Base-by-base conservation (phyloP, 2,888 invertebrate species). In the Aethes cnicana region DNA sequence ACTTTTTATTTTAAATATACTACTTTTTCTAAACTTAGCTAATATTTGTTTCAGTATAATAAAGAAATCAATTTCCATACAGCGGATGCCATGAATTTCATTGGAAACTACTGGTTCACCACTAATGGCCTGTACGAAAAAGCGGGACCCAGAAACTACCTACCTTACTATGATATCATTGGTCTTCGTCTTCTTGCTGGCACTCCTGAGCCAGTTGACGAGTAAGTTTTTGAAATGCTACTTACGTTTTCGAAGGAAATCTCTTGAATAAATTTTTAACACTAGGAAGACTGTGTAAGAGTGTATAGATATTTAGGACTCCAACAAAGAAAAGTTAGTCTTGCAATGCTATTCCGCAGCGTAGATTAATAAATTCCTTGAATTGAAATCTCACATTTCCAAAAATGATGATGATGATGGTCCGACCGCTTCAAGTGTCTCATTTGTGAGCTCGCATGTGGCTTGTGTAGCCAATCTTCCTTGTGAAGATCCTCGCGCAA, bases 131-230 rank as follows among this genome's bases (percentile, higher is more conserved):
- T 85, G 44, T 81, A 77, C 59, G 72, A 77, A 39, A 78, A 80
- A 39, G 59, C 72, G 35, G 72, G 62, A 36, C 69, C 69, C 14
- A 71, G 68, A 47, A 69, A 78, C 54, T 78, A 76, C 66, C 72
- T 79, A 57, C 92, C 91, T 64, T 92, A 92, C n/a, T 90, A 91
- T 55, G 91, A 92, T 72, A 88, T 91, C 53, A 81, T 91, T 17
- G 91, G 91, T 56, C 87, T 90, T 54, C 84, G 86, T 52, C 69
- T 88, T 1, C 73, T 89, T 14, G 65, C 81, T 20, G 83, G 63
- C 16, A 68, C 72, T 53, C 77, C 77, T 53, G 57, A 66, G 8
- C 66, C 66, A 17, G 42, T 55, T 26, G 66, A 77, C 46, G 68
- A 75, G 83, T 82, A 57, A 66, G 77, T 70, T n/a, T 33, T 42